phyloP scores from a whole-genome alignment of 1,140 invertebrate species.

The Leptopilina boulardi region DNA sequence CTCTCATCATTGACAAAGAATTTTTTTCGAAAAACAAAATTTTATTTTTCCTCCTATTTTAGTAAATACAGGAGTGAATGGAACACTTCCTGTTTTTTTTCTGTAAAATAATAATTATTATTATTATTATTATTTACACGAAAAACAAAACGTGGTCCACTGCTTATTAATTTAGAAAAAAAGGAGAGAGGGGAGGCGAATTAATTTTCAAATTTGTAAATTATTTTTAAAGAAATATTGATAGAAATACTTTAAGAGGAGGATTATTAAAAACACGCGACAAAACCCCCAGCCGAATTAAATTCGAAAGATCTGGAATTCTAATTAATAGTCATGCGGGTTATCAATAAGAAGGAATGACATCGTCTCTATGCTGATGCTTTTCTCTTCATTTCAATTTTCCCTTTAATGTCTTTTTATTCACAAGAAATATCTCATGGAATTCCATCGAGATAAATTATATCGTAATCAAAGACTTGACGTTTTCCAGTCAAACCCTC shows the following conservation, averaged over 20 bases:
- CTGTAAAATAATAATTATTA: no score
- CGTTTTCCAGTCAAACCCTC: constrained; percentile 42
- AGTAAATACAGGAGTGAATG: no score
- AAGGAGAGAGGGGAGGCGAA: not conserved
- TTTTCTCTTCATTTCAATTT: constrained; percentile 27
- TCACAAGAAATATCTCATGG: constrained; percentile 20
- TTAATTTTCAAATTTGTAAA: not conserved
- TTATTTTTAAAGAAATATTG: not conserved
- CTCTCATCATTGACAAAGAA: no score
- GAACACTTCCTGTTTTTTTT: no score
- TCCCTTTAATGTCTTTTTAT: constrained; percentile 7
- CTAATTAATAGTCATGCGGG: constrained; percentile 62
- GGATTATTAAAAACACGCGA: constrained; percentile 9
- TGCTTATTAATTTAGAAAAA: no score
- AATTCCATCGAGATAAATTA: constrained; percentile 45
- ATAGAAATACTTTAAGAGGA: not conserved
- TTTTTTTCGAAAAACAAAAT: no score
- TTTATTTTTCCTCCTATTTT: no score
- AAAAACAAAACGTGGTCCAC: no score
- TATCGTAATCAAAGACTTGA: constrained; percentile 59
- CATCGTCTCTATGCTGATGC: constrained; percentile 6
- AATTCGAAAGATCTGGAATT: constrained; percentile 64
- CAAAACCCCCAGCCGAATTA: constrained; percentile 50
- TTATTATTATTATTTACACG: not conserved
- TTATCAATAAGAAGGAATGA: constrained; percentile 53